These are phyloP conservation scores for Pterois miles DNA, from an alignment of 2,797 vertebrate genomes.

Conservation along the genomic window DNA sequence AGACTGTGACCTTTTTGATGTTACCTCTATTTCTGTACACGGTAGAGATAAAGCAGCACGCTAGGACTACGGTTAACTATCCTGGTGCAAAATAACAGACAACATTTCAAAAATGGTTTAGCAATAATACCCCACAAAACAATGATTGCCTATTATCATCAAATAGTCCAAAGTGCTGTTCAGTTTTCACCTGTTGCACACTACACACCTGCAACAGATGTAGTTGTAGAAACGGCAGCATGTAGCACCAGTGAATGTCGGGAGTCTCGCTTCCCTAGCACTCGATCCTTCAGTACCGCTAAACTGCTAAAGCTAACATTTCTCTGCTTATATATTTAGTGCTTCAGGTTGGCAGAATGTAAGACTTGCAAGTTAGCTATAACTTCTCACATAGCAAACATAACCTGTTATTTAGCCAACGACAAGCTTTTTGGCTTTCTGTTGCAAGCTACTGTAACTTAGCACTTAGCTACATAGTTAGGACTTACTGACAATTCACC, in stretches of 20 bases:
- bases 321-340: constrained; percentile 1
- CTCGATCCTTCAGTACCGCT: constrained; percentile 4
- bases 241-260: constrained; percentile 56
- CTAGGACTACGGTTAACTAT: constrained; percentile 24
- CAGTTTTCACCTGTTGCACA: constrained; percentile 17
- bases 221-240: constrained; percentile 29
- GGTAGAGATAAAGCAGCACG: constrained; percentile 54
- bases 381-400: not conserved
- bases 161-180: constrained; percentile 42
- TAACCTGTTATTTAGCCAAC: not conserved
- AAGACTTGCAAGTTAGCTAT: constrained; percentile 19
- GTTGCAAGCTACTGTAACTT: constrained; percentile 28
- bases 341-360: constrained; percentile 8
- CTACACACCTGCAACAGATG: constrained; percentile 32
- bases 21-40: constrained; percentile 38
- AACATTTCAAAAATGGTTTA: constrained; percentile 23
- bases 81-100: constrained; percentile 44
- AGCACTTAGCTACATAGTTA: constrained; percentile 30
- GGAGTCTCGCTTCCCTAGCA: not conserved
- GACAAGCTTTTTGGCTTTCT: constrained; percentile 28
- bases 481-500: constrained; percentile 8
- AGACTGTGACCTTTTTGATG: constrained; percentile 12
- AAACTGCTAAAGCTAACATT: constrained; percentile 6
- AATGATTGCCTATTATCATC: constrained; percentile 17
- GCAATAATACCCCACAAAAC: constrained; percentile 11